Conservation (phyloP, 2,888 invertebrate genomes). For the Limulus polyphemus region DNA sequence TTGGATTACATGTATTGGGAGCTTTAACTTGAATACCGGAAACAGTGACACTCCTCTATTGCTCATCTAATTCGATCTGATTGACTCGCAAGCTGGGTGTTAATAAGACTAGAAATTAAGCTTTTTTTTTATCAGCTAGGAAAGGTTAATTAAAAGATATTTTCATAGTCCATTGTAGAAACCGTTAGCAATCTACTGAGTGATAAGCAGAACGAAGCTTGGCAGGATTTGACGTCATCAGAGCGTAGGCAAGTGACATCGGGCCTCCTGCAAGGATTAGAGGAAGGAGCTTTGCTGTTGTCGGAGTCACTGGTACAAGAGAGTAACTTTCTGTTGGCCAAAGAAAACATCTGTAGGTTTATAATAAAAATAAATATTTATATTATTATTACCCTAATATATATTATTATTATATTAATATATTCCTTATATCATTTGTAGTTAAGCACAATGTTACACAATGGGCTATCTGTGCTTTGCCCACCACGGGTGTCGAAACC, state of each 20-base stretch:
- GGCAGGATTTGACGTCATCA: conserved; percentile 32
- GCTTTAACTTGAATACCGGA: too few species aligned
- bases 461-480: too few species aligned
- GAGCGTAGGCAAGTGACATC: conserved; percentile 33
- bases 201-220: conserved; percentile 31
- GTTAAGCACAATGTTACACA: too few species aligned
- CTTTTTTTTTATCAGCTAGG: too few species aligned
- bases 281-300: conserved; percentile 34
- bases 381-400: too few species aligned
- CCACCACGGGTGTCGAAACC: too few species aligned
- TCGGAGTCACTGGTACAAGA: conserved; percentile 29
- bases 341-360: conserved; percentile 25
- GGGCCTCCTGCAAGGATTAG: conserved; percentile 32
- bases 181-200: conserved; percentile 35
- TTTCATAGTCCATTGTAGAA: conserved; percentile 31
- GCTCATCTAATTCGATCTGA: too few species aligned
- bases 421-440: conserved; percentile 7
- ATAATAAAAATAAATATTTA: background rate
- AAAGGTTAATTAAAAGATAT: background rate
- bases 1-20: too few species aligned
- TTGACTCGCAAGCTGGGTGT: too few species aligned
- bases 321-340: conserved; percentile 22
- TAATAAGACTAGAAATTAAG: too few species aligned
- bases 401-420: conserved; percentile 3
- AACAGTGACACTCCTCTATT: too few species aligned